Evolutionary conservation across 2,888 invertebrate genomes (phyloP).

Genomic region (Belgica antarctica): DNA sequence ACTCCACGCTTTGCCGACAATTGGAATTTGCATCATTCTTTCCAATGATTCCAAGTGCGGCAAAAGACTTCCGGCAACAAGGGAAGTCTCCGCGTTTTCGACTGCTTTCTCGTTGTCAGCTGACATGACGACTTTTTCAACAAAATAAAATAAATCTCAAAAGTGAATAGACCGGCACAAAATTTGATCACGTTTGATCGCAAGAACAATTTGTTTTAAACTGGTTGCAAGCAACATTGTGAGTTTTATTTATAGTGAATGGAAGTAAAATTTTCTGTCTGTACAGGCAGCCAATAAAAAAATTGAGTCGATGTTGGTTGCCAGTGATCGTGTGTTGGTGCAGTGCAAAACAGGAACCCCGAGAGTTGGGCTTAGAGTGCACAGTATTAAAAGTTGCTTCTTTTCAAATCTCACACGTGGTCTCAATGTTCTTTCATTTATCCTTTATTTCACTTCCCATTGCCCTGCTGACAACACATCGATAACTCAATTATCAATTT

Average conservation of each 20-base stretch:
- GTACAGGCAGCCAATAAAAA: too few relatives aligned
- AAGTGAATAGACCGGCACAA: not conserved
- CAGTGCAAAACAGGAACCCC: too few relatives aligned
- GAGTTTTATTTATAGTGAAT: not conserved
- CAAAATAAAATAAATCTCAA: not conserved
- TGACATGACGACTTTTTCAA: not conserved
- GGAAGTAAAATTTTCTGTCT: not conserved
- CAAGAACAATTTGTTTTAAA: not conserved
- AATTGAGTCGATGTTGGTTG: not conserved
- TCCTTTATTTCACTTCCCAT: too few relatives aligned
- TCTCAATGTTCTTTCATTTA: too few relatives aligned
- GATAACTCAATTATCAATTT: too few relatives aligned
- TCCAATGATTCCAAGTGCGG: constrained; percentile 59
- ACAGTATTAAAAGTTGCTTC: too few relatives aligned
- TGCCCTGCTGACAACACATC: too few relatives aligned
- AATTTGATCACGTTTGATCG: constrained; percentile 5
- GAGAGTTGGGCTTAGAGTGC: too few relatives aligned
- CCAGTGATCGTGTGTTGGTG: not conserved
- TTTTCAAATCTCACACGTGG: too few relatives aligned
- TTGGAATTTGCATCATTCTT: constrained; percentile 59
- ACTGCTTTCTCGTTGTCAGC: not conserved
- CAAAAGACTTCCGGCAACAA: constrained; percentile 49
- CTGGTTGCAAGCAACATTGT: not conserved
- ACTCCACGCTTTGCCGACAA: constrained; percentile 60
- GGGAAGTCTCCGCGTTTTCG: not conserved